These are phyloP conservation scores for Acipenser transmontanus DNA, from an alignment of 2,797 vertebrate species.

Conservation along the genomic window DNA sequence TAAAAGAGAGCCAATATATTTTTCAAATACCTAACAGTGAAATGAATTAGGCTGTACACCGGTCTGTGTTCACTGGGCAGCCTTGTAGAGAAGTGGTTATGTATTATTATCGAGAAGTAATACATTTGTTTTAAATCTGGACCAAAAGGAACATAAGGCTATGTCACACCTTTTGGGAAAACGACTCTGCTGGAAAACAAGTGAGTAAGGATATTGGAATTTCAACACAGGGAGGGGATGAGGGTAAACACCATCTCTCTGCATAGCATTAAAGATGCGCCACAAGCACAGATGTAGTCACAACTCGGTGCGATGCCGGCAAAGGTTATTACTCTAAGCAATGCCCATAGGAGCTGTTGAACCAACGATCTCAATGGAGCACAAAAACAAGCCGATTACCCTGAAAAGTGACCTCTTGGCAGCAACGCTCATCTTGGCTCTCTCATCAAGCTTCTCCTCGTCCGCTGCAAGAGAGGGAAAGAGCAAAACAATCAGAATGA, in stretches of 20 bases:
- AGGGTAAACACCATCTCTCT: neutral
- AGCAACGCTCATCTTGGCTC: conserved; percentile 90
- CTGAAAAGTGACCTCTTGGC: conserved; percentile 93
- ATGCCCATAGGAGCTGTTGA: neutral
- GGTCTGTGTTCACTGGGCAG: no score
- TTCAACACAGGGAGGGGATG: neutral
- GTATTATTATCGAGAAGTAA: no score
- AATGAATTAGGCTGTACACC: no score
- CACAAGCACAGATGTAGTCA: neutral
- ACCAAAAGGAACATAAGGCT: neutral
- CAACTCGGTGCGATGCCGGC: neutral
- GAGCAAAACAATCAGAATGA: neutral
- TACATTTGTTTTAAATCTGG: no score
- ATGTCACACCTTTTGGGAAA: neutral
- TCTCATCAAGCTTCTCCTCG: conserved; percentile 88
- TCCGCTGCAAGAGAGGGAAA: conserved; percentile 49
- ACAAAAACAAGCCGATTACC: conserved; percentile 53
- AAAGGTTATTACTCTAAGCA: neutral
- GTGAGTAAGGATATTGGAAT: conserved; percentile 8
- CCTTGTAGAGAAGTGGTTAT: no score
- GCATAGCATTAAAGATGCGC: neutral
- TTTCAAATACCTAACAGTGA: no score
- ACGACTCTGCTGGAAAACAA: neutral
- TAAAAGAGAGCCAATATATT: no score
- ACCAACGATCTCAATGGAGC: neutral